Evolutionary conservation across 2,888 invertebrate species (phyloP), one percentile per base, ranked within the genome.

Genomic region (Fragum sueziense): DNA sequence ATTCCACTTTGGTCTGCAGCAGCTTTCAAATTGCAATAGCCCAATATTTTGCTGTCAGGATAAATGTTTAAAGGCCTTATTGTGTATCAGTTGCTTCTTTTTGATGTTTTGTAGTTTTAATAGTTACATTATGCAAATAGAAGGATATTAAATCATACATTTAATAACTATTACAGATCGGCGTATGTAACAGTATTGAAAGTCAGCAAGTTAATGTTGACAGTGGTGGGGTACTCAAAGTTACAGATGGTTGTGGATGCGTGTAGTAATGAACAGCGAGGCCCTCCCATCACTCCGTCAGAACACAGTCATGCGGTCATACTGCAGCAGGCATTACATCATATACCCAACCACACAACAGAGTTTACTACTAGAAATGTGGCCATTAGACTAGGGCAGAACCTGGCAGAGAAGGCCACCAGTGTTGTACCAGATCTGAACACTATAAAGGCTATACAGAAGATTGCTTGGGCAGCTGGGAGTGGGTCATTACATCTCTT

Each of bases 101-200:
- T n/a, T n/a, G n/a, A n/a, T n/a, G n/a, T n/a, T n/a, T n/a, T n/a
- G n/a, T n/a, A n/a, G n/a, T n/a, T n/a, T n/a, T n/a, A n/a, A n/a
- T n/a, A n/a, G n/a, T n/a, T n/a, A n/a, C n/a, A n/a, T n/a, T n/a
- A n/a, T n/a, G n/a, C n/a, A n/a, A n/a, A n/a, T n/a, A n/a, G n/a
- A n/a, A n/a, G n/a, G n/a, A n/a, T n/a, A n/a, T n/a, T n/a, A n/a
- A n/a, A n/a, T n/a, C n/a, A n/a, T n/a, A n/a, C n/a, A n/a, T n/a
- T n/a, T n/a, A n/a, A n/a, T n/a, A n/a, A n/a, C n/a, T n/a, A n/a
- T n/a, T n/a, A 31, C 85, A 96, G 97, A 88, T 96, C 97, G 76
- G 97, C 98, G 14, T 98, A 97, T 93, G 95, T 97, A 90, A 96
- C 97, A 62, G 96, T 98, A 85, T 95, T 98, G 89, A 97, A 97